Evolutionary conservation across 2,888 invertebrate species (phyloP), one percentile per base, ranked within the genome.

Genomic region (Didymodactylos carnosus): DNA sequence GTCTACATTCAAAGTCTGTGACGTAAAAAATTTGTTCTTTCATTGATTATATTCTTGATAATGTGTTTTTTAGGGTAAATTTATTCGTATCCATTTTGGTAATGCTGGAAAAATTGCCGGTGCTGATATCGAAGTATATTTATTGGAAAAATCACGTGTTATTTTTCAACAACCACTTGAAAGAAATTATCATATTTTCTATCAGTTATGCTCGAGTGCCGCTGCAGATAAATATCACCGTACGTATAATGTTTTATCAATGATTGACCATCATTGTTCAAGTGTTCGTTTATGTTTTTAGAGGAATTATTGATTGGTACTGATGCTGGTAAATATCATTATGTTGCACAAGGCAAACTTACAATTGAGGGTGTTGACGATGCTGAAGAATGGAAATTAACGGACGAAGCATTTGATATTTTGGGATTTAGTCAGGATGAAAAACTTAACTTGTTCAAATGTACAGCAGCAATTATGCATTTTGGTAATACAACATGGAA

Each of bases 401-500:
- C 80, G 23, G 81, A 82, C 76, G 90, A 92, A 89, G 95, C 97
- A 86, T 97, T 98, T 88, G 94, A 95, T 85, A 90, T 98, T 81
- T 88, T 99, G 87, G 95, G 95, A 83, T 99, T 99, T 90, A 90
- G 91, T 8, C 23, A 90, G 0, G 81, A 82, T 35, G 97, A 99
- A 86, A 97, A 95, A 87, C 88, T 91, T 84, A 88, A 95, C 85
- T 90, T 97, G 81, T 98, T 94, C 89, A 94, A 90, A 86, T 91
- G 95, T 86, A 94, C 94, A 80, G 92, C 94, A 82, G 88, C 93
- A 83, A 94, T 98, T 84, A 94, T 99, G 93, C 97, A 98, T 86
- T 94, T 98, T 91, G 98, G 98, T 87, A 90, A 92, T 84, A 92
- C 98, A 93, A 95, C 97, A 87, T 98, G 98, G 91, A 99, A 98